Percentiles rank a stretch among this genome's conserved stretches.
Conservation (phyloP, 2,888 invertebrate species). For the Colletes collaris region DNA sequence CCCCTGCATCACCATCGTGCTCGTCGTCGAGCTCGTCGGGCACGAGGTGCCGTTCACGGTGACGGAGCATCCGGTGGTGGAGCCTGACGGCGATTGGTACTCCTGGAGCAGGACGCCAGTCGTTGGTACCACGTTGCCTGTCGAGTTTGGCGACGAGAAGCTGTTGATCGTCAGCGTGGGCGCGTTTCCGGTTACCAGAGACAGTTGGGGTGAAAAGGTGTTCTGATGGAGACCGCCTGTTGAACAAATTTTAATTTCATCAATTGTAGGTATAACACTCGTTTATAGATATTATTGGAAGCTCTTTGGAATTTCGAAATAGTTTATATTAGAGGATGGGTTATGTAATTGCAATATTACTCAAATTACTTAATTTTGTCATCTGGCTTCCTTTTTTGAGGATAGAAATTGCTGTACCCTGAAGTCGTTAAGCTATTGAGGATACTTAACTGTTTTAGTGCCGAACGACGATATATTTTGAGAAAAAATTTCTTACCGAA, state of each 20-base stretch:
- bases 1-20: slow-evolving; percentile 74
- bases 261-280: background rate
- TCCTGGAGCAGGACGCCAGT: slow-evolving; percentile 80
- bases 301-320: no score
- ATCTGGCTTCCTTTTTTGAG: no score
- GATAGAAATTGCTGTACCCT: no score
- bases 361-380: no score
- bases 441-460: no score
- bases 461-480: no score
- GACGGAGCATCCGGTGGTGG: slow-evolving; percentile 84
- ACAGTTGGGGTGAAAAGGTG: slow-evolving; percentile 78
- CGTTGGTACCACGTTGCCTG: slow-evolving; percentile 74
- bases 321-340: no score
- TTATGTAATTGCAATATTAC: no score
- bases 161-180: slow-evolving; percentile 78
- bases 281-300: no score
- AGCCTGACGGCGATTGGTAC: slow-evolving; percentile 84
- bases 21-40: slow-evolving; percentile 72
- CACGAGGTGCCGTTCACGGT: slow-evolving; percentile 76
- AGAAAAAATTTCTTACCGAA: no score
- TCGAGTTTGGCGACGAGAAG: slow-evolving; percentile 78
- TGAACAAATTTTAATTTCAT: slow-evolving; percentile 12
- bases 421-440: no score
- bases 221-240: slow-evolving; percentile 79
- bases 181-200: slow-evolving; percentile 77